Conservation (phyloP, 2,888 invertebrate species). For the Andrena haemorrhoa region DNA sequence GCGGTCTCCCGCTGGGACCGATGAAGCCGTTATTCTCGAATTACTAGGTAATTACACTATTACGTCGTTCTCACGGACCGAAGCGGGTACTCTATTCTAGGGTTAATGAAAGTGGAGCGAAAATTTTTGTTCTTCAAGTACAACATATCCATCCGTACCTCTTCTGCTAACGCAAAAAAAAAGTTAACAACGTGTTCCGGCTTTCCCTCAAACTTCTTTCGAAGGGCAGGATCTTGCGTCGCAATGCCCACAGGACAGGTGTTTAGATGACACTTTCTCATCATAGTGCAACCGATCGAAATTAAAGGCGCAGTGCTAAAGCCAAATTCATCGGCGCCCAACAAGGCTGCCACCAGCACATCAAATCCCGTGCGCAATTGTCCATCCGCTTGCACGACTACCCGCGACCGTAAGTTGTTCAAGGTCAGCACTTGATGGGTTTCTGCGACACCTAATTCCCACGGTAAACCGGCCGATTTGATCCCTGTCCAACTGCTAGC, state of each 20-base stretch:
- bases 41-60: too few relatives aligned
- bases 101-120: too few relatives aligned
- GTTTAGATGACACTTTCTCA: conserved; percentile 99
- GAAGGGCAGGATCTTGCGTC: conserved; percentile 97
- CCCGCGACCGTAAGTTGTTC: conserved; percentile 96
- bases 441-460: conserved; percentile 99
- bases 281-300: conserved; percentile 99
- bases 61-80: too few relatives aligned
- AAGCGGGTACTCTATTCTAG: too few relatives aligned
- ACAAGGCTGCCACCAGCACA: conserved; percentile 96
- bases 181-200: conserved; percentile 99
- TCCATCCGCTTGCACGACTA: conserved; percentile 98
- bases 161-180: conserved; percentile 98
- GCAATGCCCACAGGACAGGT: conserved; percentile 99
- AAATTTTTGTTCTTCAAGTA: too few relatives aligned
- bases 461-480: conserved; percentile 98
- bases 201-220: conserved; percentile 98
- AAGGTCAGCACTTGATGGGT: conserved; percentile 98
- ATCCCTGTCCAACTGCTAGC: conserved; percentile 99
- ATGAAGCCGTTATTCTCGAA: too few relatives aligned
- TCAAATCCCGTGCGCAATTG: conserved; percentile 98
- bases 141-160: conserved; percentile 86
- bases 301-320: conserved; percentile 99
- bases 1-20: too few relatives aligned
- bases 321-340: conserved; percentile 99